These are phyloP conservation scores for Thamnophis sirtalis DNA, from an alignment of 2,113 vertebrate genomes.

Conservation along the genomic window DNA sequence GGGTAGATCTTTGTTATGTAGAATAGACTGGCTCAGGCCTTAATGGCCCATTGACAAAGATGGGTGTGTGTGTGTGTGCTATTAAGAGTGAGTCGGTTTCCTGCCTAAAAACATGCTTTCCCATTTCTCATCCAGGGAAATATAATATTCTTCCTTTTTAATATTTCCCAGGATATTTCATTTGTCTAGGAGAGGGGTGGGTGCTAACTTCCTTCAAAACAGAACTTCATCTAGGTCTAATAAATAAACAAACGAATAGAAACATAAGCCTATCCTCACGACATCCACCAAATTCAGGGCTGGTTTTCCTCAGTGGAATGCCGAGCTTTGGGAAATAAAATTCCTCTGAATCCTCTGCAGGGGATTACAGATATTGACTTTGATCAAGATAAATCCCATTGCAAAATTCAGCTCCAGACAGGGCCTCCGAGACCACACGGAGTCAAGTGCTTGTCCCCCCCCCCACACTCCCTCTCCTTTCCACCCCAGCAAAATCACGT, in stretches of 20 bases:
- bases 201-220: no score
- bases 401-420: not conserved
- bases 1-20: no score
- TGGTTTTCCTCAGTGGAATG: not conserved
- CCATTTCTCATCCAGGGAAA: no score
- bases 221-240: not conserved
- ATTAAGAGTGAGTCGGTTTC: no score
- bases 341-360: not conserved
- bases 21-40: no score
- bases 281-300: not conserved
- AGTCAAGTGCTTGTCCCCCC: slow-evolving; percentile 6
- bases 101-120: no score
- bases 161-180: no score
- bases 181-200: no score
- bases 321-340: not conserved
- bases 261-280: not conserved
- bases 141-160: no score
- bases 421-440: not conserved
- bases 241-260: not conserved
- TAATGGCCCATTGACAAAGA: no score
- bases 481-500: slow-evolving; percentile 50
- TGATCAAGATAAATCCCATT: not conserved
- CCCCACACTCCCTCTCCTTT: slow-evolving; percentile 61
- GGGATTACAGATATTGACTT: not conserved
- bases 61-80: no score